Conservation (phyloP, 2,113 vertebrate genomes). For the Gobius niger region DNA sequence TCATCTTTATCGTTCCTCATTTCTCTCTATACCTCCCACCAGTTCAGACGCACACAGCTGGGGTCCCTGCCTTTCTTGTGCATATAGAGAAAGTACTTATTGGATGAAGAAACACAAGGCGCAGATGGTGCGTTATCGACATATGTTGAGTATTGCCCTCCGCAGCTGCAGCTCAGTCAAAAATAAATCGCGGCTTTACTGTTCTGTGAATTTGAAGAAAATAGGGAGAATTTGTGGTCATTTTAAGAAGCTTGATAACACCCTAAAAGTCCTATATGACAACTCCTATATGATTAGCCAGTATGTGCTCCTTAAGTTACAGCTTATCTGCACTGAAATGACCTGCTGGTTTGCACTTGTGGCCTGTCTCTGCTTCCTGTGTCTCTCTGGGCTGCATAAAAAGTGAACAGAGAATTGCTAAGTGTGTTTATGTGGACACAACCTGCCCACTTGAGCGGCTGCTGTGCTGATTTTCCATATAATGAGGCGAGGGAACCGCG, state of each 20-base stretch:
- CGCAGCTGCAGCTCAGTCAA: not conserved
- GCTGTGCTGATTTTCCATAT: slow-evolving; percentile 51
- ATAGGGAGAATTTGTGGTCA: too few species aligned
- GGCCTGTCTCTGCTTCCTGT: slow-evolving; percentile 23
- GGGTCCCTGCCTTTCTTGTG: not conserved
- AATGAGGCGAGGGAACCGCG: slow-evolving; percentile 31
- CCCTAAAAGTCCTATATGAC: not conserved
- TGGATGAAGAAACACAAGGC: not conserved
- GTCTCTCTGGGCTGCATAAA: slow-evolving; percentile 32
- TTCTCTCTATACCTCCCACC: not conserved
- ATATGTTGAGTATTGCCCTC: not conserved
- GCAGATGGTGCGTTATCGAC: not conserved
- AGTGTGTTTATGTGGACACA: slow-evolving; percentile 23
- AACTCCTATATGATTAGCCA: slow-evolving; percentile 2
- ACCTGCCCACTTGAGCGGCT: slow-evolving; percentile 32
- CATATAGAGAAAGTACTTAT: not conserved
- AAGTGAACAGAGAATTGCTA: slow-evolving; percentile 1
- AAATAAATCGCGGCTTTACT: not conserved
- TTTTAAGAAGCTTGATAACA: too few species aligned
- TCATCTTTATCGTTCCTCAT: not conserved
- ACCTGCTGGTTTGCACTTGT: slow-evolving; percentile 24
- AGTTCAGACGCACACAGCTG: not conserved
- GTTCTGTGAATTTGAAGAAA: not conserved
- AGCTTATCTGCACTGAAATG: slow-evolving; percentile 20
- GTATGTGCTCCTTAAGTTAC: slow-evolving; percentile 3